Conservation (phyloP, 2,797 vertebrate genomes). For the Podargus strigoides region DNA sequence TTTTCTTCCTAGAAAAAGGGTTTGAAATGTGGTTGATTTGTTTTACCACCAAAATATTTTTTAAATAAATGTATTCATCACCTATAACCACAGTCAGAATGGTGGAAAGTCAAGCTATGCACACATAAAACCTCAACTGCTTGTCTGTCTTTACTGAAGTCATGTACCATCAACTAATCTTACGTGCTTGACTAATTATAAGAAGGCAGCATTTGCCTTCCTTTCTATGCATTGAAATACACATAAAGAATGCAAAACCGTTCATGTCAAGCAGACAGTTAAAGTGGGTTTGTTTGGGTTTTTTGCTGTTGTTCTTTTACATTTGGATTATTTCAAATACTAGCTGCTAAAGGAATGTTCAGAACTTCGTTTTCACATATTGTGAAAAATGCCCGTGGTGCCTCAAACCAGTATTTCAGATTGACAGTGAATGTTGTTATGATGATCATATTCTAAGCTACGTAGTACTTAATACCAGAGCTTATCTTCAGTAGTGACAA, state of each 20-base stretch:
- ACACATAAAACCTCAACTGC: not conserved
- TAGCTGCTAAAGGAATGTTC: not conserved
- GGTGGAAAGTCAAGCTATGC: not conserved
- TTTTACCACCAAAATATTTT: not conserved
- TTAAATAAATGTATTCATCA: not conserved
- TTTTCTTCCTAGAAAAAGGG: not conserved
- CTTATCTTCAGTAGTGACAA: not conserved
- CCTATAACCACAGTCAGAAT: not conserved
- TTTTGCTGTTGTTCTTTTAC: not conserved
- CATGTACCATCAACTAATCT: slow-evolving; percentile 44
- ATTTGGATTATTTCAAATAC: not conserved
- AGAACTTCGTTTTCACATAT: not conserved
- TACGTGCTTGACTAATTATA: not conserved
- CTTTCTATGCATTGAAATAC: not conserved
- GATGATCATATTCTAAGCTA: not conserved
- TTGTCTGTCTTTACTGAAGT: not conserved
- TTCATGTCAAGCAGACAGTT: not conserved
- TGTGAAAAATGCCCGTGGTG: not conserved
- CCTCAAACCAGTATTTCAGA: not conserved
- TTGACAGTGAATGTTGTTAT: not conserved
- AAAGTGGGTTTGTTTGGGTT: not conserved
- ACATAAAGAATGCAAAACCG: not conserved
- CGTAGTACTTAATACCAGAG: not conserved
- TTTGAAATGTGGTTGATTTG: not conserved
- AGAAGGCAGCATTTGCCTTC: not conserved